phyloP scores from a whole-genome alignment of 1,140 invertebrate species.

The Chrysopa pallens region DNA sequence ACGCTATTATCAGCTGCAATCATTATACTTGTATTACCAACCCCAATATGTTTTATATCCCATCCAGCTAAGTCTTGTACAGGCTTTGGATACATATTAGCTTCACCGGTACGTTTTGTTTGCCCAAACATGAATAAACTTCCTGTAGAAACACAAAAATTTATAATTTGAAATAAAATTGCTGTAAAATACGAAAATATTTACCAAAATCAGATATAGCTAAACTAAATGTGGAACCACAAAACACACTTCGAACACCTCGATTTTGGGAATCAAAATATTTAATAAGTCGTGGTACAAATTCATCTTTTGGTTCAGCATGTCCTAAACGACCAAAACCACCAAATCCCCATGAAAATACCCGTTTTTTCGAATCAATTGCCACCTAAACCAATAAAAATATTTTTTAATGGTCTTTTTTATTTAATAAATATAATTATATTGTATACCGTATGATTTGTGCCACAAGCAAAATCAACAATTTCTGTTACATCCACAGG shows the following conservation, averaged over 20 bases:
- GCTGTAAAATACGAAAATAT: conserved; percentile 3
- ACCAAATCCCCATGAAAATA: conserved; percentile 88
- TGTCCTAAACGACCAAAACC: conserved; percentile 85
- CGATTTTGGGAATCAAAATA: conserved; percentile 69
- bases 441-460: conserved; percentile 62
- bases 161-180: not conserved
- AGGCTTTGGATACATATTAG: conserved; percentile 92
- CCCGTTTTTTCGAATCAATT: conserved; percentile 68
- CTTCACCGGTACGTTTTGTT: conserved; percentile 80
- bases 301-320: conserved; percentile 77
- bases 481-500: conserved; percentile 76
- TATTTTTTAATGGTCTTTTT: too few relatives aligned
- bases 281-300: conserved; percentile 73
- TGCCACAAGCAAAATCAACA: conserved; percentile 75
- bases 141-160: conserved; percentile 16
- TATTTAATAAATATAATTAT: too few relatives aligned
- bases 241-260: conserved; percentile 60
- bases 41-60: conserved; percentile 69
- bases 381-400: conserved; percentile 37
- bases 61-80: conserved; percentile 82
- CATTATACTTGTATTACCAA: conserved; percentile 64
- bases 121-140: conserved; percentile 73
- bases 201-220: conserved; percentile 63
- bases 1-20: conserved; percentile 78
- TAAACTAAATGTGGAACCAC: conserved; percentile 73